Percentiles rank a stretch among this genome's conserved stretches.
Evolutionary conservation across 2,113 vertebrate species (phyloP).

Genomic region (Ascaphus truei): DNA sequence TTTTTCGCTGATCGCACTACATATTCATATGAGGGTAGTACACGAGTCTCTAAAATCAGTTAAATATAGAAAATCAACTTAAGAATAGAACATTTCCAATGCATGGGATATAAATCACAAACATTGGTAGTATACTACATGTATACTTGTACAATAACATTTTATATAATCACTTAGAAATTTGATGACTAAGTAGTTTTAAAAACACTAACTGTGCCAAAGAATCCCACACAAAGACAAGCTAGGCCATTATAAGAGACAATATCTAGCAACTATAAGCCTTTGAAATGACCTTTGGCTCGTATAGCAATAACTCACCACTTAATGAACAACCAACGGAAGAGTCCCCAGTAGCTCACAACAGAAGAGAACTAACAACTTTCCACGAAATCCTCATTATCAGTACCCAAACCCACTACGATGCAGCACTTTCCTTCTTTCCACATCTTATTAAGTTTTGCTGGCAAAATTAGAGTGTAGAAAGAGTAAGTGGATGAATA

Average conservation of each 20-base stretch:
- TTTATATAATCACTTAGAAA: too few relatives aligned
- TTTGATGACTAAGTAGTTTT: slow-evolving; percentile 53
- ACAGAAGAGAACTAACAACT: slow-evolving; percentile 67
- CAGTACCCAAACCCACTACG: slow-evolving; percentile 51
- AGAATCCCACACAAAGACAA: slow-evolving; percentile 77
- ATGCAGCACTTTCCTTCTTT: slow-evolving; percentile 43
- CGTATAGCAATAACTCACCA: slow-evolving; percentile 85
- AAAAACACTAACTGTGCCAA: slow-evolving; percentile 47
- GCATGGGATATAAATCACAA: too few relatives aligned
- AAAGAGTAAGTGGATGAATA: slow-evolving; percentile 46
- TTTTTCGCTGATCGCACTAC: too few relatives aligned
- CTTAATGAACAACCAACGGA: slow-evolving; percentile 99
- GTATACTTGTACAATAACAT: too few relatives aligned
- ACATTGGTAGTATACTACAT: too few relatives aligned
- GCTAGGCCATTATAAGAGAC: slow-evolving; percentile 66
- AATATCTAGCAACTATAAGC: slow-evolving; percentile 91
- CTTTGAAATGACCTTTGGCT: slow-evolving; percentile 96
- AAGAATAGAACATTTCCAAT: too few relatives aligned
- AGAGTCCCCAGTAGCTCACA: slow-evolving; percentile 73
- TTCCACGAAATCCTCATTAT: slow-evolving; percentile 60
- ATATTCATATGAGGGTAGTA: too few relatives aligned
- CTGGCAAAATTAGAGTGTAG: slow-evolving; percentile 43
- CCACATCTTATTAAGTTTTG: slow-evolving; percentile 41
- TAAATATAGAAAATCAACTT: too few relatives aligned
- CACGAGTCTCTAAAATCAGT: too few relatives aligned